Evolutionary conservation across 2,797 vertebrate genomes (phyloP), one percentile per base, ranked within the genome.

Genomic region (Glyptemys insculpta): DNA sequence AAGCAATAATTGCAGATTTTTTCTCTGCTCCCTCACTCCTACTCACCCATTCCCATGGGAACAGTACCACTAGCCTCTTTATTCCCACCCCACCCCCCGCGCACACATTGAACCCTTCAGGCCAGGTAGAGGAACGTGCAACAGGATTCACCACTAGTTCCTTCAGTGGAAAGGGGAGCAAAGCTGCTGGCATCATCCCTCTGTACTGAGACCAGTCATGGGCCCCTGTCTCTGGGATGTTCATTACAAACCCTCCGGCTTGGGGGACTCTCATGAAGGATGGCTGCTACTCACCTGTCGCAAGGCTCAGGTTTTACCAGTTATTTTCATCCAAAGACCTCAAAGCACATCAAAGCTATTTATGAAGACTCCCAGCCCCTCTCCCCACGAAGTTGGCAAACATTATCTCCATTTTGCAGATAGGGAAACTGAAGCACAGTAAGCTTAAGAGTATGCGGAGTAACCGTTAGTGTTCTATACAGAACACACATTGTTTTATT

Each of bases 381-480:
- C 10, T 5, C 84, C 86, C 93, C 91, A 80, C 85, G 34, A 85
- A 96, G 93, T 86, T 96, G 95, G 95, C 92, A 54, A 97, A 92
- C 84, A 95, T 94, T 95, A 88, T 93, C 92, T 93, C 88, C 89
- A 91, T 96, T 95, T 97, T 89, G 27, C 31, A 91, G 92, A 83
- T 31, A 90, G 96, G 91, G 96, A 97, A 91, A 97, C 88, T 96
- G 94, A 97, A 92, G 92, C 92, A 95, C 83, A 94, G 90, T 96
- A 97, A 96, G 93, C 34, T 96, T 91, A 95, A 92, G 96, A 93
- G 94, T 95, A 95, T 92, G 96, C 95, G 94, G 97, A 97, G 97
- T 95, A 96, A 89, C 94, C 87, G 93, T 92, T 25, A 92, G 93
- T 92, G 93, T 94, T 96, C 95, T 95, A 94, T 93, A 96, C 92